Conservation (phyloP, 2,888 invertebrate species). For the Argyresthia goedartella region DNA sequence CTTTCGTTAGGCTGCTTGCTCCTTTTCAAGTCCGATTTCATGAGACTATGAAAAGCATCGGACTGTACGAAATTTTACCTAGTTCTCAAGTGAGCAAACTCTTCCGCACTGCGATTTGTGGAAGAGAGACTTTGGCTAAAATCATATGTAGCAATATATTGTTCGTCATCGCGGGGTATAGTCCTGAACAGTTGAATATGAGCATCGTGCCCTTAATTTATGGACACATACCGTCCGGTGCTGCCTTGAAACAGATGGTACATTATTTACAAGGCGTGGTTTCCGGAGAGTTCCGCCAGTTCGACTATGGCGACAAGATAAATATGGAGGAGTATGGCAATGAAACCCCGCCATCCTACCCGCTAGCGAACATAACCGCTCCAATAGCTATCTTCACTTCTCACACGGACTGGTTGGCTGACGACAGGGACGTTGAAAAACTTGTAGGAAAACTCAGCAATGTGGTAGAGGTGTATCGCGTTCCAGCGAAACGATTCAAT, state of each 20-base stretch:
- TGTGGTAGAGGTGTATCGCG: constrained; percentile 60
- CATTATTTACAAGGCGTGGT: constrained; percentile 26
- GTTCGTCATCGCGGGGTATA: constrained; percentile 16
- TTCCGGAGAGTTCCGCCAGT: constrained; percentile 41
- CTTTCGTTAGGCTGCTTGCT: constrained; percentile 24
- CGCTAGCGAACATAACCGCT: constrained; percentile 37
- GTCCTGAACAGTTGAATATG: constrained; percentile 17
- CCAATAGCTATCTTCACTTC: constrained; percentile 45
- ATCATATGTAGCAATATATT: constrained; percentile 8
- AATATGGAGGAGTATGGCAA: constrained; percentile 42
- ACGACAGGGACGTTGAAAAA: constrained; percentile 64
- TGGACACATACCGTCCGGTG: constrained; percentile 35
- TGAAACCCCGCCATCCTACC: constrained; percentile 37
- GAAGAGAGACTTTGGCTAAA: constrained; percentile 2
- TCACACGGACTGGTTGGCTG: constrained; percentile 74
- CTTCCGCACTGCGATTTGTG: background rate
- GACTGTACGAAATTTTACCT: constrained; percentile 2
- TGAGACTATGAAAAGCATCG: background rate
- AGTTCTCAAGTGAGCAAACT: background rate
- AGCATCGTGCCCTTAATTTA: constrained; percentile 11
- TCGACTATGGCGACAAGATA: constrained; percentile 39
- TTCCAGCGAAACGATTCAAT: constrained; percentile 61
- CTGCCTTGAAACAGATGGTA: constrained; percentile 44
- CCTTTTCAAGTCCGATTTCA: constrained; percentile 12
- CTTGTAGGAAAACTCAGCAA: constrained; percentile 68